phyloP scores from a whole-genome alignment of 2,888 invertebrate species.

The Dasypolia templi region DNA sequence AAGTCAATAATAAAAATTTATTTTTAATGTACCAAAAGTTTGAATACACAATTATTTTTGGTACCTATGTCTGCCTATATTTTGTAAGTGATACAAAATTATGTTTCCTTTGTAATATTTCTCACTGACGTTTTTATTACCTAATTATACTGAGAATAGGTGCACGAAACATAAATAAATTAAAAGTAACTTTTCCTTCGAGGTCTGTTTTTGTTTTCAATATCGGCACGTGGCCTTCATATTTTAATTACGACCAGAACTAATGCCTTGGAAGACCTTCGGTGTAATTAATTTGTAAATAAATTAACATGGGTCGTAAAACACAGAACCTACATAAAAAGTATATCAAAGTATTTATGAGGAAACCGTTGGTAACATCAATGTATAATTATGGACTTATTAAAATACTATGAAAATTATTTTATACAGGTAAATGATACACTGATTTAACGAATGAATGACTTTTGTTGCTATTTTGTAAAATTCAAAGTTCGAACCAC shows the following conservation, averaged over 20 bases:
- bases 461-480: neutral
- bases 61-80: neutral
- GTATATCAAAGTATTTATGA: conserved; percentile 61
- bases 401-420: conserved; percentile 1
- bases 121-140: neutral
- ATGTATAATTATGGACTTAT: conserved; percentile 27
- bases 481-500: neutral
- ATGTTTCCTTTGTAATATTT: neutral
- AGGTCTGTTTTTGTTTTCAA: conserved; percentile 26
- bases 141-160: neutral
- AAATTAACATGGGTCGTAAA: conserved; percentile 50
- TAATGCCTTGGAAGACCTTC: conserved; percentile 54
- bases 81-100: neutral
- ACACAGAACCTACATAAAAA: conserved; percentile 52
- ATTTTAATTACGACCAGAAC: conserved; percentile 61
- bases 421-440: neutral
- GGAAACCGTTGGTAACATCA: conserved; percentile 35
- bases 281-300: conserved; percentile 65
- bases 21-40: too few relatives aligned
- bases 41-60: neutral
- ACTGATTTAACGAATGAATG: neutral
- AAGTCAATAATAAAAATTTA: too few relatives aligned
- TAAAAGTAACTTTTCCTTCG: neutral
- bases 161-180: neutral
- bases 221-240: conserved; percentile 37